Evolutionary conservation across 2,888 invertebrate species (phyloP), one percentile per base, ranked within the genome.

Genomic region (Pachymerium ferrugineum): DNA sequence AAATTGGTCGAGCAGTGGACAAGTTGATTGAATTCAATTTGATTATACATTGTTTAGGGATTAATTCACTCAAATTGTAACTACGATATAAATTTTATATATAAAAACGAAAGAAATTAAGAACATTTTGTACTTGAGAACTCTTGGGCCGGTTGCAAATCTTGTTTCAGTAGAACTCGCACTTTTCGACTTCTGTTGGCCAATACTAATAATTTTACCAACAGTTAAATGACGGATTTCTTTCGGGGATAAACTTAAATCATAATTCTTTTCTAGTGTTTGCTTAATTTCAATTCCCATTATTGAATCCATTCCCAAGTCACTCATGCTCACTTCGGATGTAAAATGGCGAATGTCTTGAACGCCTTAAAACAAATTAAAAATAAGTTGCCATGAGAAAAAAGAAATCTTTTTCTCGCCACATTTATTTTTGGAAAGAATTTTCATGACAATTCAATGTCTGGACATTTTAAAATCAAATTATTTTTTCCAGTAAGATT

Each of bases 231-330:
- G 87, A 76, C 97, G 88, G 79, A 97, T 94, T 84, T 97, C 96
- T 83, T 93, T 93, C 78, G 95, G 92, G 76, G 92, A 90, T 76
- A 97, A 85, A 25, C 93, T 89, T 75, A 97, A 85, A 83, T 98
- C 97, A 84, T 91, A 95, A 80, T 91, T 93, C 74, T 95, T 87
- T 83, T 97, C 96, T 73, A 97, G 85, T 0, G 93, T 93, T 84
- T 96, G 97, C 83, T 97, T 97, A 80, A 98, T 95, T 86, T 98
- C 98, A 0, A 97, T 95, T 69, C 97, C 97, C 97, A 98, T 98
- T 78, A 98, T 85, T 1, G 97, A 97, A 82, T 98, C 98, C 90
- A 98, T 93, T 76, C 98, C 98, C 47, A 98, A 87, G 83, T 98
- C 98, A 31, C 94, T 94, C 70, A 98, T 85, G 67, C 90, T 91